Evolutionary conservation across 23 tunicate species (phyloP).

Genomic region (Clavelina lepadiformis): DNA sequence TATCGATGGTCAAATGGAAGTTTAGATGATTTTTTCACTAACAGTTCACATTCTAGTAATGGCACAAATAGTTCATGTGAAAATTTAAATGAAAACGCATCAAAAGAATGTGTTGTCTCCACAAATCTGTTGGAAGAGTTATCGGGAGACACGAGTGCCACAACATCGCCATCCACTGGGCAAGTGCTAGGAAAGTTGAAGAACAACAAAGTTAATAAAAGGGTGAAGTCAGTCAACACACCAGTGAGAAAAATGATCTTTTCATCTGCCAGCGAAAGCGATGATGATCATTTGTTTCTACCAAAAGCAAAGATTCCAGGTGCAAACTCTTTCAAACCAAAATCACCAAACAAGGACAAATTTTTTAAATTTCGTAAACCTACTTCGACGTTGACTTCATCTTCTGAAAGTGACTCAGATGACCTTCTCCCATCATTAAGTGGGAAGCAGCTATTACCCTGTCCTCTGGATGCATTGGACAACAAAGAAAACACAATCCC

Average conservation of each 20-base stretch:
- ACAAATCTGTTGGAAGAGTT: too few relatives aligned
- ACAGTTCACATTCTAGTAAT: slow-evolving; percentile 10
- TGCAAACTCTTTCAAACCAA: background rate
- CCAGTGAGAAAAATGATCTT: slow-evolving; percentile 15
- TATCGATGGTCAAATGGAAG: slow-evolving; percentile 33
- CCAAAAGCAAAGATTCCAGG: background rate
- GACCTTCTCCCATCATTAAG: too few relatives aligned
- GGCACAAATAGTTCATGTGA: background rate
- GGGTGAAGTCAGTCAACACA: slow-evolving; percentile 23
- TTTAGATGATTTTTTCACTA: slow-evolving; percentile 21
- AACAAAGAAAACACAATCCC: too few relatives aligned
- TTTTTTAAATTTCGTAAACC: background rate
- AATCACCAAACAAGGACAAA: too few relatives aligned
- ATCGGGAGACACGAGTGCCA: too few relatives aligned
- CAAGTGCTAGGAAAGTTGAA: too few relatives aligned
- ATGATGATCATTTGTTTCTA: slow-evolving; percentile 30
- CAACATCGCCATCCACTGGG: too few relatives aligned
- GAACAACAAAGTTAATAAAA: too few relatives aligned
- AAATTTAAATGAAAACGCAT: too few relatives aligned
- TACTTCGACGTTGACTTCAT: background rate
- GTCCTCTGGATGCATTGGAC: too few relatives aligned
- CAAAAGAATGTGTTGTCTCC: too few relatives aligned
- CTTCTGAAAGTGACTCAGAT: background rate
- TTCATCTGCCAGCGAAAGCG: slow-evolving; percentile 39
- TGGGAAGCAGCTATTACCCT: too few relatives aligned